phyloP scores from a whole-genome alignment of 2,113 vertebrate genomes.

The Platysteira castanea region DNA sequence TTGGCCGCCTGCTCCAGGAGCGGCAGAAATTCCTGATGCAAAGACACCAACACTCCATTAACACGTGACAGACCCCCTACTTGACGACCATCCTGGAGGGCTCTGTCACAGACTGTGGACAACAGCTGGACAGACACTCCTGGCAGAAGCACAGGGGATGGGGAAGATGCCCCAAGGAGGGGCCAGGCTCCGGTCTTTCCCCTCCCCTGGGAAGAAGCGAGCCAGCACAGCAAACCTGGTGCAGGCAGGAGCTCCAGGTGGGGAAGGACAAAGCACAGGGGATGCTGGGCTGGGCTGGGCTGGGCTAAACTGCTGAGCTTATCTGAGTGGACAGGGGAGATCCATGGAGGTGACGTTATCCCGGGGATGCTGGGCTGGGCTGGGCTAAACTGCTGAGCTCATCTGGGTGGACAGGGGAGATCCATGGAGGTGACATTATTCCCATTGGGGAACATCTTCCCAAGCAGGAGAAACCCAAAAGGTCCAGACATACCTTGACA shows the following conservation, averaged over 20 bases:
- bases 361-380: background rate
- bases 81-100: background rate
- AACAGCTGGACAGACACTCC: background rate
- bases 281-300: background rate
- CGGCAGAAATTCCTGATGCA: constrained; percentile 9
- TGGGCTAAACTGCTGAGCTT: background rate
- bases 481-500: background rate
- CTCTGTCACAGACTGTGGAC: background rate
- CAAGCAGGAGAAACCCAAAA: background rate
- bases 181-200: background rate
- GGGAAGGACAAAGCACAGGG: background rate
- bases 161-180: background rate
- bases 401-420: background rate
- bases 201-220: background rate
- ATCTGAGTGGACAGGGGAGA: background rate
- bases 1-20: background rate
- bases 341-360: background rate
- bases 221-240: accelerated
- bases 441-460: background rate
- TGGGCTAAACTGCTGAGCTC: background rate
- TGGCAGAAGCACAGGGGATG: background rate
- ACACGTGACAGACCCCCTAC: accelerated
- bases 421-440: background rate
- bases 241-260: background rate
- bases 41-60: accelerated